Conservation (phyloP, 2,797 vertebrate genomes). For the Amblyraja radiata region DNA sequence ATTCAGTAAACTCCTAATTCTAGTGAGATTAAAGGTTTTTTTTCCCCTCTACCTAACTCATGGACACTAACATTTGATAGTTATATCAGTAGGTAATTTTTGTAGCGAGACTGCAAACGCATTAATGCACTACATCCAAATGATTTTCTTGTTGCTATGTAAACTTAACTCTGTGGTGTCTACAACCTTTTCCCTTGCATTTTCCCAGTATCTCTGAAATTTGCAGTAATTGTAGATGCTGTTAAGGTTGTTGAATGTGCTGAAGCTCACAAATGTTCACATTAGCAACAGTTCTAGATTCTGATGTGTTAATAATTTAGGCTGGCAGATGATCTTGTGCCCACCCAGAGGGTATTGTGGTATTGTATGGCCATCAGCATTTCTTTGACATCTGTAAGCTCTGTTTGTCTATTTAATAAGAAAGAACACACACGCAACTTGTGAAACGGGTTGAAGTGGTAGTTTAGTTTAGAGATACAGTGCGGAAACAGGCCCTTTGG, state of each 20-base stretch:
- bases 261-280: neutral
- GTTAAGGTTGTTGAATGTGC: neutral
- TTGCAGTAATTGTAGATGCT: neutral
- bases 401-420: neutral
- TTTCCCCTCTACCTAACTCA: neutral
- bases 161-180: neutral
- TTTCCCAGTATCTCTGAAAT: neutral
- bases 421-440: neutral
- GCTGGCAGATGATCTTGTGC: neutral
- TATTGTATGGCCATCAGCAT: neutral
- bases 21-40: neutral
- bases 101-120: too few species aligned
- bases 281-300: neutral
- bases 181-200: neutral
- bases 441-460: neutral
- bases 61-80: too few species aligned
- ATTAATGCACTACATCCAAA: neutral
- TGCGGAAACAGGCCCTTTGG: too few species aligned
- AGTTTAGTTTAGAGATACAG: neutral
- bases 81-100: neutral
- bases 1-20: neutral
- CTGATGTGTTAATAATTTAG: neutral
- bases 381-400: neutral
- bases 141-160: neutral
- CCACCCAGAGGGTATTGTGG: neutral